A percentile compares a stretch with the other conserved stretches of the same genome.
Evolutionary conservation across 2,113 vertebrate species (phyloP).

Genomic region (Phalacrocorax pelagicus): DNA sequence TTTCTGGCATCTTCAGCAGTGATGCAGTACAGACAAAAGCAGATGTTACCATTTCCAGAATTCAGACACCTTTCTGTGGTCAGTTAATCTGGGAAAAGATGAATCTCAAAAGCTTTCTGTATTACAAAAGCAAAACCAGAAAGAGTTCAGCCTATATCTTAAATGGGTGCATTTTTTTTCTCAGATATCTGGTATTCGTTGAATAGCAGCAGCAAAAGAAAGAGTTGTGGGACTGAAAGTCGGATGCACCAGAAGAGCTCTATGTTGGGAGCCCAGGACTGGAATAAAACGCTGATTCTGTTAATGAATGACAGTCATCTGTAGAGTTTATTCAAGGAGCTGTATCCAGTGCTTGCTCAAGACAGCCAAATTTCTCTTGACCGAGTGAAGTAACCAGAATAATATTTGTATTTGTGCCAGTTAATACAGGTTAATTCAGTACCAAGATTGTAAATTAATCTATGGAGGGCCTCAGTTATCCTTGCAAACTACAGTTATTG

Average conservation of each 20-base stretch:
- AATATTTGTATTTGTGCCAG: neutral
- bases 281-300: neutral
- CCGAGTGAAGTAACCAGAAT: neutral
- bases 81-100: neutral
- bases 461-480: neutral
- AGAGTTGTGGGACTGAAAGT: neutral
- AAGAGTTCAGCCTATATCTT: neutral
- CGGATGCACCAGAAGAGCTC: neutral
- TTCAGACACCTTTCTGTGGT: neutral
- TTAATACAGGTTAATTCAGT: neutral
- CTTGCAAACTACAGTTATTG: neutral
- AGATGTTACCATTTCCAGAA: neutral
- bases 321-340: neutral
- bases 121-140: neutral
- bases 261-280: neutral
- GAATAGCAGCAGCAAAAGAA: neutral
- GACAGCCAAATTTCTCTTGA: neutral
- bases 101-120: neutral
- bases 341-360: neutral
- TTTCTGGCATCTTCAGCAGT: neutral
- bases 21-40: neutral
- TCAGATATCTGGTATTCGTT: neutral
- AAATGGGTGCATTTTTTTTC: neutral
- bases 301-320: neutral
- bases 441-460: neutral